Evolutionary conservation across 2,888 invertebrate species (phyloP), one percentile per base, ranked within the genome.

Genomic region (Spatulosminthurus flaviceps): DNA sequence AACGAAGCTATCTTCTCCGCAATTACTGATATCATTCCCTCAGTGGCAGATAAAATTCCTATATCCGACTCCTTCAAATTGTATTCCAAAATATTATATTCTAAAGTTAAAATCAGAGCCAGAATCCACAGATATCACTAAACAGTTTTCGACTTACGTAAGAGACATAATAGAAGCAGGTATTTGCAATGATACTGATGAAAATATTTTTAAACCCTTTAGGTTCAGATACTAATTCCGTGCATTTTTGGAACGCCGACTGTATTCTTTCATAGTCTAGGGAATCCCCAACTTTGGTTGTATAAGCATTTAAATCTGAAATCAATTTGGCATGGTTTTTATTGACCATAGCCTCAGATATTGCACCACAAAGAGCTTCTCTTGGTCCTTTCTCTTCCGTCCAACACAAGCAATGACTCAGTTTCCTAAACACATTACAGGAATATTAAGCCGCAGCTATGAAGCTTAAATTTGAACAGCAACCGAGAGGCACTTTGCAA

Each of bases 231-330:
- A 64, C 64, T 24, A 78, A 16, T 24, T 19, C 41, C 9, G 26
- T 51, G 19, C 72, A 41, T 72, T 78, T 78, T 19, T 72, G 41
- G 72, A 64, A 78, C 24, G 78, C 78, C 21, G 60, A 16, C 19
- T 78, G 78, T 1, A 71, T 71, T 16, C n/a, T 71, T 26, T 66
- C 71, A 42, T 61, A 78, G 24, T 78, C 72, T n/a, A 72, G 78
- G 1, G 51, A 28, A 29, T 78, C 78, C 11, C 64, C 41, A 0
- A 72, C 41, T 28, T 41, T 72, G 9, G 22, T 1, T 19, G 19
- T 71, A 34, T 78, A 78, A 9, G 78, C 51, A 72, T 78, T 78
- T 9, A 78, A 41, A 22, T 78, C 41, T 34, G n/a, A 22, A 64
- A 78, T 72, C 7, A 78, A 7, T 41, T 24, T 26, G 9, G 78